Conservation (phyloP, 2,888 invertebrate species). For the Agonum fuliginosum region DNA sequence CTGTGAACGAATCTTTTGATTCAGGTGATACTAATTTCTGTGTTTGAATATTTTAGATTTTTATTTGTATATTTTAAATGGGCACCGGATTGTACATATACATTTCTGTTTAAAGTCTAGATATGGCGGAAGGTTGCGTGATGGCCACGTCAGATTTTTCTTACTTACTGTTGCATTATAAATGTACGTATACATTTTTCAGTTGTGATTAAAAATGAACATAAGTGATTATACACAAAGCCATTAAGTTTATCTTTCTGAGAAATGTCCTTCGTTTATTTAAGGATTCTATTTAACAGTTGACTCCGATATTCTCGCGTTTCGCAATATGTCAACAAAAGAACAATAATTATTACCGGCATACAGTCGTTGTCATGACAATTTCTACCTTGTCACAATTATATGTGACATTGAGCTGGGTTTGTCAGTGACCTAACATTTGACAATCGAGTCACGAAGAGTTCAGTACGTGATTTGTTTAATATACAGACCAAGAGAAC, state of each 20-base stretch:
- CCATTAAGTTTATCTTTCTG: too few relatives aligned
- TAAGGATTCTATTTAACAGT: slow-evolving; percentile 38
- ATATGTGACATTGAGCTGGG: slow-evolving; percentile 31
- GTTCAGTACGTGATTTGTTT: not conserved
- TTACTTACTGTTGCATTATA: too few relatives aligned
- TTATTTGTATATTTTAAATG: too few relatives aligned
- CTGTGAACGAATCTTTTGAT: too few relatives aligned
- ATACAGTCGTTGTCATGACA: not conserved
- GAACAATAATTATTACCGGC: slow-evolving; percentile 25
- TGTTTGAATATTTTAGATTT: too few relatives aligned
- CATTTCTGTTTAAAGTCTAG: too few relatives aligned
- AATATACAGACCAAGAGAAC: not conserved
- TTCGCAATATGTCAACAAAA: slow-evolving; percentile 18
- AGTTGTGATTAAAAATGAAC: too few relatives aligned
- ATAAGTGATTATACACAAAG: not conserved
- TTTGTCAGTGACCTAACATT: slow-evolving; percentile 16
- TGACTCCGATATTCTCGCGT: not conserved
- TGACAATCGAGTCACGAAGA: not conserved
- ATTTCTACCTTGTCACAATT: slow-evolving; percentile 42
- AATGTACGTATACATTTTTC: too few relatives aligned
- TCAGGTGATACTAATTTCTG: too few relatives aligned
- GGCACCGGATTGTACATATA: too few relatives aligned
- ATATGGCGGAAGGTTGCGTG: too few relatives aligned
- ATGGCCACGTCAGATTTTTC: too few relatives aligned
- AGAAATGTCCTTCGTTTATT: slow-evolving; percentile 7